Evolutionary conservation across 2,888 invertebrate genomes (phyloP).

Genomic region (Tryphoninae sp.): DNA sequence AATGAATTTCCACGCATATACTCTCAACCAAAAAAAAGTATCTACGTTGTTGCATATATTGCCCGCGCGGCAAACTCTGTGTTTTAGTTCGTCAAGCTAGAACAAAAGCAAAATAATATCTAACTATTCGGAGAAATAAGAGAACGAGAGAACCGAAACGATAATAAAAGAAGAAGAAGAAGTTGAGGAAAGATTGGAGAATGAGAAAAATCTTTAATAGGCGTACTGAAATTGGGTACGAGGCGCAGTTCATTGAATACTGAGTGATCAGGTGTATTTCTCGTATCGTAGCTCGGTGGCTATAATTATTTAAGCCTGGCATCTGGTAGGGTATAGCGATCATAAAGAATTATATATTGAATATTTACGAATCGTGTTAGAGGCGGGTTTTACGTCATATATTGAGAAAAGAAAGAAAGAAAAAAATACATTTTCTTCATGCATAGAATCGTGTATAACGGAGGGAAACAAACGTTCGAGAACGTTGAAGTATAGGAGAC

Average conservation of each 20-base stretch:
- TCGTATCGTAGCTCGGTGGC: conserved; percentile 65
- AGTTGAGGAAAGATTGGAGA: conserved; percentile 1
- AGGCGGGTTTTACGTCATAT: conserved; percentile 58
- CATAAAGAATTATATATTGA: conserved; percentile 58
- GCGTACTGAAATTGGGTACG: conserved; percentile 44
- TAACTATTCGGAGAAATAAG: conserved; percentile 53
- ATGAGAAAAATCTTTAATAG: conserved; percentile 38
- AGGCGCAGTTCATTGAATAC: conserved; percentile 59
- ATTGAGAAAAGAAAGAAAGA: conserved; percentile 3
- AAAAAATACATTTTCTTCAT: conserved; percentile 48
- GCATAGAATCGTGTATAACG: conserved; percentile 55
- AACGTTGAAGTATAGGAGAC: background rate
- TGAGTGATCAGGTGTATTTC: conserved; percentile 63
- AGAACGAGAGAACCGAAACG: conserved; percentile 1
- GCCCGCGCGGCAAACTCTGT: conserved; percentile 66
- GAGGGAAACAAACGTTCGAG: conserved; percentile 22
- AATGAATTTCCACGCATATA: conserved; percentile 48
- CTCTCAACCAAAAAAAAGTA: conserved; percentile 59
- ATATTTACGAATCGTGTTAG: conserved; percentile 63
- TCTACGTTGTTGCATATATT: conserved; percentile 63
- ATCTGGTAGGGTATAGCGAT: conserved; percentile 63
- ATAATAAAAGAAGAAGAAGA: conserved; percentile 9
- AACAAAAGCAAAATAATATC: conserved; percentile 56
- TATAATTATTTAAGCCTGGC: conserved; percentile 65
- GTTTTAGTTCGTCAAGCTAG: conserved; percentile 64